Evolutionary conservation across 1,140 invertebrate genomes (phyloP).

Genomic region (Cherax quadricarinatus): DNA sequence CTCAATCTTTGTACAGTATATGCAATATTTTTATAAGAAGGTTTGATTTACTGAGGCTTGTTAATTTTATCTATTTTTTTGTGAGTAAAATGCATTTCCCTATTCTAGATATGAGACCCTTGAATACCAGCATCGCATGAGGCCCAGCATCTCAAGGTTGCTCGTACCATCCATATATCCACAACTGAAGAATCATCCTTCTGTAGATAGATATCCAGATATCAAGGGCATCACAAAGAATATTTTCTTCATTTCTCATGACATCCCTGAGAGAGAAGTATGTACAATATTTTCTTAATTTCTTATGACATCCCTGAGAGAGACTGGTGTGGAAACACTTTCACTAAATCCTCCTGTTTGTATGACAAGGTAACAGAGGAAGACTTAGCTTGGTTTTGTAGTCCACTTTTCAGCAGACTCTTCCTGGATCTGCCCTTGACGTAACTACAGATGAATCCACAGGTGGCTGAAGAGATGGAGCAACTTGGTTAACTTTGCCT

Average conservation of each 20-base stretch:
- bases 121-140: constrained; percentile 73
- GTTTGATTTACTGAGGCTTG: too few species aligned
- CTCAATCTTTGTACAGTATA: too few species aligned
- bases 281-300: constrained; percentile 70
- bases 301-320: constrained; percentile 62
- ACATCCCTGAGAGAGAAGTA: constrained; percentile 56
- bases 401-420: too few species aligned
- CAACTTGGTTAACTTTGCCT: too few species aligned
- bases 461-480: too few species aligned
- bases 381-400: too few species aligned
- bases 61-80: too few species aligned
- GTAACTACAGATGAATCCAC: too few species aligned
- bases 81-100: not conserved
- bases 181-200: constrained; percentile 59
- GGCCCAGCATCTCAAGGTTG: constrained; percentile 65
- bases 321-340: not conserved
- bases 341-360: too few species aligned
- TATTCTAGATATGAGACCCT: constrained; percentile 66
- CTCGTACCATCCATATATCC: constrained; percentile 71
- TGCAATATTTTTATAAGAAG: too few species aligned
- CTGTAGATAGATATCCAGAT: constrained; percentile 50
- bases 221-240: constrained; percentile 62
- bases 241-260: constrained; percentile 72
- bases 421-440: too few species aligned
- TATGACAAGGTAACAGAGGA: too few species aligned